Evolutionary conservation across 1,140 invertebrate species (phyloP), one percentile per base, ranked within the genome.

Genomic region (Helicoverpa armigera): DNA sequence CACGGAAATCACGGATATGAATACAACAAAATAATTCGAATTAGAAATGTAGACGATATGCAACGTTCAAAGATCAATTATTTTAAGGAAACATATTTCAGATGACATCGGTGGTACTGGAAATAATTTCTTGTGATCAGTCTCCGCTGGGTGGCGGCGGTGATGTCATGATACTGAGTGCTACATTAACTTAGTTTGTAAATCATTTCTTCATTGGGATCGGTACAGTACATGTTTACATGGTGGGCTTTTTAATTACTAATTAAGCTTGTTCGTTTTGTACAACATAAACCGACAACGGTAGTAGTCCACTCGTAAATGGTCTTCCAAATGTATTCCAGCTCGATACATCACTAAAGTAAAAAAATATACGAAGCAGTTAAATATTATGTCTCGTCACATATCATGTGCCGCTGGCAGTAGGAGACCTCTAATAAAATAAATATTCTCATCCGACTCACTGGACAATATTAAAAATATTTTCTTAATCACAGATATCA

Each of bases 401-500:
- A 88, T 89, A 91, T 80, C 53, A 88, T 86, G 89, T 88, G 91
- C 90, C 88, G 90, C 87, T 89, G 91, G 92, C 92, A 93, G 91
- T 94, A 92, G 89, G 94, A 94, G 92, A 95, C 91, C 86, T 92
- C 92, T 94, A 94, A 93, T 87, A 92, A 94, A 95, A 95, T 95
- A 95, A 95, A 94, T 94, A 95, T 94, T 93, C 85, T 93, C 89
- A 94, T 93, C 92, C 91, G 91, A 94, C 91, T 94, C 94, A 94
- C 94, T 95, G 94, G 94, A 94, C 92, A 94, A 93, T 94, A 94
- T 95, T 95, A 94, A 95, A 94, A 93, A 95, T 95, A 95, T 95
- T 93, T 94, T 95, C 93, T 95, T 95, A 95, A 95, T 95, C 94
- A 95, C 94, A 95, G 94, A 91, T 95, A 95, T 95, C 94, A 95